phyloP scores from a whole-genome alignment of 2,888 invertebrate species.

The Andrena trimmerana region DNA sequence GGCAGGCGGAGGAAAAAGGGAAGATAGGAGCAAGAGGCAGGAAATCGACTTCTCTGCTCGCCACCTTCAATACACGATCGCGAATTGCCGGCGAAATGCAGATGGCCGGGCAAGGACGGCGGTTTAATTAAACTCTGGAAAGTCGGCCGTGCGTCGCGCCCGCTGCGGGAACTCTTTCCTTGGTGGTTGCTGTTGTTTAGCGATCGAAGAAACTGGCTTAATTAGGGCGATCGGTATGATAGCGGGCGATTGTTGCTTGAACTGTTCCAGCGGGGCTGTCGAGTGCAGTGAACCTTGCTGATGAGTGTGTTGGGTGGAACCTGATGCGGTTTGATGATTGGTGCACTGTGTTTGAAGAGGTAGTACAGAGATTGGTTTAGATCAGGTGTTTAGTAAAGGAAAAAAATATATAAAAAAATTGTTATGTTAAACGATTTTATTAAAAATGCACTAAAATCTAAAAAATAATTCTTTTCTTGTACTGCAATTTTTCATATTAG shows the following conservation, averaged over 20 bases:
- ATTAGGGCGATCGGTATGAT: constrained; percentile 8
- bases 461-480: too few species aligned
- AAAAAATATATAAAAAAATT: too few species aligned
- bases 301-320: not conserved
- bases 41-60: constrained; percentile 29
- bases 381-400: too few species aligned
- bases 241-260: not conserved
- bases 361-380: too few species aligned
- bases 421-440: too few species aligned
- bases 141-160: constrained; percentile 35
- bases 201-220: not conserved
- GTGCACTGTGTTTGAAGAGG: not conserved
- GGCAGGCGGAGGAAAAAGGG: constrained; percentile 1
- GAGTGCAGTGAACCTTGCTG: not conserved
- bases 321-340: not conserved
- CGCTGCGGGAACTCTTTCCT: constrained; percentile 51
- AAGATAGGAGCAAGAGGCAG: constrained; percentile 20
- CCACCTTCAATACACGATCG: constrained; percentile 8
- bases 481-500: too few species aligned
- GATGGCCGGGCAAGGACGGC: constrained; percentile 45
- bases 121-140: constrained; percentile 79
- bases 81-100: constrained; percentile 24
- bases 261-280: not conserved
- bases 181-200: constrained; percentile 1
- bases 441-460: too few species aligned